Base-by-base conservation (phyloP, 2,113 vertebrate species). In the Bubo scandiacus region DNA sequence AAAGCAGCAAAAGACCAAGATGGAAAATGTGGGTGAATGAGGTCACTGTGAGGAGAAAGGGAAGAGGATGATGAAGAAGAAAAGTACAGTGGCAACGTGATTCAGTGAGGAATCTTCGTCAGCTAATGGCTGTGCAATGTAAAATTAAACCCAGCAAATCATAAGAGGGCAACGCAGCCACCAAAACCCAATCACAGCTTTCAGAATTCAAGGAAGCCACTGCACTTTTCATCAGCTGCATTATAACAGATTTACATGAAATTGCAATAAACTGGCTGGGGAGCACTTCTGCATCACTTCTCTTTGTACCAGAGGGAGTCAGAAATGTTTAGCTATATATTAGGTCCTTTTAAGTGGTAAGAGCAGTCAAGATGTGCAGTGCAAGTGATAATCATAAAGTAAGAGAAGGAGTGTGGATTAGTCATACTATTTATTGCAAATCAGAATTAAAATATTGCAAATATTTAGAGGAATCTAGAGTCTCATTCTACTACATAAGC, bases 201-300 rank as follows among this genome's bases (percentile, higher is more conserved):
- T 88, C 93, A 90, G 85, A 87, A 94, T 83, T 79, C 82, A 90
- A 67, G 51, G 67, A 83, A 92, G 90, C n/a, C 75, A 42, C 81
- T 38, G 88, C 79, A 81, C 74, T 90, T 82, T 94, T 73, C 93
- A 96, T 89, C 95, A 93, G 70, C 82, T 90, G 74, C 79, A 78
- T 96, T 93, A 88, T 86, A 96, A 92, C 82, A 93, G 82, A 96
- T 94, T 92, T 92, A 93, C 81, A 95, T 93, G 94, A 92, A 95
- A 92, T 86, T 94, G 95, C 93, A 95, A 92, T 95, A 96, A 96
- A 95, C 86, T 96, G 93, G 90, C 85, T 92, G 54, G 82, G 85
- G 82, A 96, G 75, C 88, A 88, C 82, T 95, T 82, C 51, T 92
- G 74, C 90, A 93, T 92, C 90, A 94, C 78, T 94, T 93, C 71